Conservation (phyloP, 2,888 invertebrate species). For the Incurvaria masculella region DNA sequence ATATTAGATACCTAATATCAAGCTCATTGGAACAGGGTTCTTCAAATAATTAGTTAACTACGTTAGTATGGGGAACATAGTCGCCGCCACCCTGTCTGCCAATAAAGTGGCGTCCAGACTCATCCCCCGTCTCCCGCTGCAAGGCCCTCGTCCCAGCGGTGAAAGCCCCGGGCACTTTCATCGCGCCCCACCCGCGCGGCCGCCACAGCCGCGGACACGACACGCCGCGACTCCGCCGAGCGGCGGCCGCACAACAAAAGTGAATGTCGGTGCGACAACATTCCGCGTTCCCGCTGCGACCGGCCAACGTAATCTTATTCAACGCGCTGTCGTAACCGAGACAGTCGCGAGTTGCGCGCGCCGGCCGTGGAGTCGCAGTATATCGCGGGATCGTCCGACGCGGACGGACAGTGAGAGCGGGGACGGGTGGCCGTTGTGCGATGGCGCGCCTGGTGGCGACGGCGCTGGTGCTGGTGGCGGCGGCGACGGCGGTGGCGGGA, state of each 20-base stretch:
- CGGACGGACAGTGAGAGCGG: too few species aligned
- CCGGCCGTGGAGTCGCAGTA: too few species aligned
- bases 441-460: background rate
- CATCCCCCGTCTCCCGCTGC: too few species aligned
- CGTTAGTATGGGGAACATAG: too few species aligned
- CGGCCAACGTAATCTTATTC: background rate
- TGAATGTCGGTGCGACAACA: background rate
- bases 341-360: background rate
- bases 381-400: too few species aligned
- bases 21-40: too few species aligned
- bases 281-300: background rate
- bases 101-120: too few species aligned
- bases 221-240: background rate
- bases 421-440: background rate
- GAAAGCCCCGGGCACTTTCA: too few species aligned
- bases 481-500: background rate
- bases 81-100: too few species aligned
- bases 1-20: too few species aligned
- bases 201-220: background rate
- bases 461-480: background rate
- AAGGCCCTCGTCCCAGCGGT: too few species aligned
- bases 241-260: background rate
- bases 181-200: background rate
- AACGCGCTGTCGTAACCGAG: background rate
- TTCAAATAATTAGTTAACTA: too few species aligned